Base-by-base conservation (phyloP, 2,888 invertebrate species). In the Steinernema scapterisci region DNA sequence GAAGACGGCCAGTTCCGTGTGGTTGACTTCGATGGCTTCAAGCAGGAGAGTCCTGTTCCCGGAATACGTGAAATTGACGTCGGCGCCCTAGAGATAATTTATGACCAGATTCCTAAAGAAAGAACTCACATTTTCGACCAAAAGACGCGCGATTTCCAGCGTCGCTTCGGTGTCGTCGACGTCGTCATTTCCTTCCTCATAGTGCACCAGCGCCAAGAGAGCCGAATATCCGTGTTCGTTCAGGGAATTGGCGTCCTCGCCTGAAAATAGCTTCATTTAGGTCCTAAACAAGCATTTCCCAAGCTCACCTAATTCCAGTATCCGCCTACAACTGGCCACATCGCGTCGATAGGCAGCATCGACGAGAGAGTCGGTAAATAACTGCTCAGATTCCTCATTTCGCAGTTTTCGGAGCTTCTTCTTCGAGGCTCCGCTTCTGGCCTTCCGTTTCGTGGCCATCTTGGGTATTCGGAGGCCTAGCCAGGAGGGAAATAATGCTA, bases 1-100 rank as follows among this genome's bases (percentile, higher is more conserved):
- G 63, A 63, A 63, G 2, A 13, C n/a, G 7, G 63, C 63, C 16
- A 63, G 5, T n/a, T 63, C 63, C 16, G 63, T 63, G 31, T 63
- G 9, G 63, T 63, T 31, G 27, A 16, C 3, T n/a, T 63, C 63
- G 16, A 31, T 27, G 31, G 63, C 63, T 31, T 63, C 63, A 27
- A 31, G 13, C 16, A 63, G 63, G 7, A 63, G 25, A 9, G 63
- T 63, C 6, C 16, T 31, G n/a, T 27, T 27, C 9, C 31, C 27
- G 1, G 31, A 2, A 27, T 63, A 31, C 3, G 31, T 16, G 31
- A 16, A 63, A n/a, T 63, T 63, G 31, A 63, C 16, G 31, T 63
- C 31, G 7, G 63, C 63, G 16, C 63, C 63, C 63, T 63, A 3
- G 21, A 63, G 21, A 51, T 51, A 9, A 19, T 19, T 6, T 6